Conservation (phyloP, 2,797 vertebrate species). For the Anas acuta region DNA sequence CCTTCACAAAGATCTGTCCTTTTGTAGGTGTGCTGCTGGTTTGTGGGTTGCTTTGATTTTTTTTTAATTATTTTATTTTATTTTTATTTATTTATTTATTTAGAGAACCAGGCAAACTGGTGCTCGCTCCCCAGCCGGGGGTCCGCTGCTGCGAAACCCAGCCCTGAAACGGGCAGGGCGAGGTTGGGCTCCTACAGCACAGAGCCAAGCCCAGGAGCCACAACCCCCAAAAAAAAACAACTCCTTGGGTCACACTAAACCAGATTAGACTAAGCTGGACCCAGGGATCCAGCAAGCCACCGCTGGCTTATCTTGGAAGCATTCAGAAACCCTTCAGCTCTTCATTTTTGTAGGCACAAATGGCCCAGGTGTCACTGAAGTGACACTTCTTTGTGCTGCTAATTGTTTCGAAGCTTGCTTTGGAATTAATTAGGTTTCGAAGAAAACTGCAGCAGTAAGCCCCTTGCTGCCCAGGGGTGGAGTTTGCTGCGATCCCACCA, state of each 20-base stretch:
- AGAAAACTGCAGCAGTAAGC: background rate
- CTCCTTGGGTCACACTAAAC: background rate
- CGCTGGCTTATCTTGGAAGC: background rate
- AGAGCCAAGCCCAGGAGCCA: background rate
- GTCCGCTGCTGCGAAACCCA: background rate
- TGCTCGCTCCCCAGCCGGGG: background rate
- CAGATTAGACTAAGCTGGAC: background rate
- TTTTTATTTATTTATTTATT: background rate
- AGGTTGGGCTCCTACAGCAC: background rate
- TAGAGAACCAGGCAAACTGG: background rate
- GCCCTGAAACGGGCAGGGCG: background rate
- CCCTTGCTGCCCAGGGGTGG: background rate
- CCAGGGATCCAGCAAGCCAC: rapidly evolving
- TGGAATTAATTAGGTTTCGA: background rate
- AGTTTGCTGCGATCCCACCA: background rate
- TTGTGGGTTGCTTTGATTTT: background rate
- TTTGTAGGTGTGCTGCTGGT: too few species aligned
- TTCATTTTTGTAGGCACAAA: background rate
- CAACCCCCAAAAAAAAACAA: background rate
- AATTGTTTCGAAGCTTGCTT: background rate
- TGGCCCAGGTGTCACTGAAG: background rate
- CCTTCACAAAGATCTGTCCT: rapidly evolving
- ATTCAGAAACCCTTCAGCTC: background rate
- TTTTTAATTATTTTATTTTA: rapidly evolving
- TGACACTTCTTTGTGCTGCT: background rate